Evolutionary conservation across 2,797 vertebrate species (phyloP), one percentile per base, ranked within the genome.

Genomic region (Pangasius macronema): DNA sequence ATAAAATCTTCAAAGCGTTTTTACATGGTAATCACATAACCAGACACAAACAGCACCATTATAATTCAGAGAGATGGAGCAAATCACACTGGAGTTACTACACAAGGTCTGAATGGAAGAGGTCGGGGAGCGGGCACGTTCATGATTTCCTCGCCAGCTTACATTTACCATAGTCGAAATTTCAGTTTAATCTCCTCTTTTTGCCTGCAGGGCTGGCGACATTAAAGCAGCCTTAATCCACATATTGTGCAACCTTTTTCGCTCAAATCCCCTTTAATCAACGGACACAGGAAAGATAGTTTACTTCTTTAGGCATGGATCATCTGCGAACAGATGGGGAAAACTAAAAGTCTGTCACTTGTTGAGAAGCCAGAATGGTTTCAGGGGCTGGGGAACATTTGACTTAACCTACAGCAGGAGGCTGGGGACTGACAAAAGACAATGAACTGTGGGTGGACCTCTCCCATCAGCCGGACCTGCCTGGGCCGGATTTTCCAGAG

Each of bases 241-340:
- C 68, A 51, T 49, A 85, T 85, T 89, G 85, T 87, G 85, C 82
- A 82, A 86, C 65, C 82, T 84, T 87, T 72, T 68, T 75, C 86
- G 39, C 63, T 86, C 87, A 82, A 91, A 91, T 89, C 90, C 89
- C 86, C 63, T 85, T 86, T 90, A 90, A 93, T 91, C 82, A 91
- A 89, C 82, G 70, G 88, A 90, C 57, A 86, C 85, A 61, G 77
- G 22, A 61, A 87, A 90, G 83, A 91, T 80, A 82, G 84, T 86
- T 90, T 88, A 89, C 82, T 91, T 89, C 80, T 67, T 90, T 86
- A 86, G 83, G 51, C 85, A 85, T 30, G 59, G 85, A 84, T 76
- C 73, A 75, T 88, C 82, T 7, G 80, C 46, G 24, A 73, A 80
- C 65, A 24, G 51, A 84, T 20, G 81, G 75, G 72, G 63, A 73